Evolutionary conservation across 2,797 vertebrate species (phyloP), one percentile per base, ranked within the genome.

Genomic region (Hypotaenidia okinawae): DNA sequence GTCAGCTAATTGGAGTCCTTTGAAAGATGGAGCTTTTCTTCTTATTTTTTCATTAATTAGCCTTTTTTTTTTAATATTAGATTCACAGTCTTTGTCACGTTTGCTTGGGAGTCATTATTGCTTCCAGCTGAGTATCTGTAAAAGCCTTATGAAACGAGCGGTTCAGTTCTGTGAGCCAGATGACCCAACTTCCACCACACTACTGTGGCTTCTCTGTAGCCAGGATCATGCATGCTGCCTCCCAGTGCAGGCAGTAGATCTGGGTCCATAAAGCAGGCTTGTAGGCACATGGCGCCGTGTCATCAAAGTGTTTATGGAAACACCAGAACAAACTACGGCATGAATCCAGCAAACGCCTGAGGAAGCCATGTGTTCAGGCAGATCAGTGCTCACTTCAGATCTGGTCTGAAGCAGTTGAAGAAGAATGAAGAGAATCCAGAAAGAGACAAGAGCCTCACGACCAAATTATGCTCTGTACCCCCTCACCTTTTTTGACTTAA

Each of bases 11-110:
- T 94, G 91, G 89, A 95, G 90, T 76, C 90, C 87, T 97, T 95
- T 97, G 96, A 97, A 97, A 97, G 88, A 76, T 93, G 85, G 93
- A 96, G 80, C 64, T 95, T 96, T 96, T 94, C 86, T 96, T 74
- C 89, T 95, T 89, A 62, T 90, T 95, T 95, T 96, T 94, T 91
- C 94, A 89, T 97, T 97, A 70, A 32, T 75, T 70, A 7, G 4
- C 13, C 3, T 84, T 94, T 94, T 96, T 95, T 87, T 89, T 52
- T 52, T 27, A 52, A 94, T 97, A 96, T 97, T 97, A 95, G 97
- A 97, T 95, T 93, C 93, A 76, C 37, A 80, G 95, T 87, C 94
- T 97, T 96, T 98, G 97, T 97, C 97, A 95, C 95, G 80, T 95
- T 84, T 95, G 72, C 91, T 90, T 87, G 45, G 73, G 77, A 93